These are phyloP conservation scores for Tricholauxania praeusta DNA, from an alignment of 2,888 invertebrate species.

Conservation along the genomic window DNA sequence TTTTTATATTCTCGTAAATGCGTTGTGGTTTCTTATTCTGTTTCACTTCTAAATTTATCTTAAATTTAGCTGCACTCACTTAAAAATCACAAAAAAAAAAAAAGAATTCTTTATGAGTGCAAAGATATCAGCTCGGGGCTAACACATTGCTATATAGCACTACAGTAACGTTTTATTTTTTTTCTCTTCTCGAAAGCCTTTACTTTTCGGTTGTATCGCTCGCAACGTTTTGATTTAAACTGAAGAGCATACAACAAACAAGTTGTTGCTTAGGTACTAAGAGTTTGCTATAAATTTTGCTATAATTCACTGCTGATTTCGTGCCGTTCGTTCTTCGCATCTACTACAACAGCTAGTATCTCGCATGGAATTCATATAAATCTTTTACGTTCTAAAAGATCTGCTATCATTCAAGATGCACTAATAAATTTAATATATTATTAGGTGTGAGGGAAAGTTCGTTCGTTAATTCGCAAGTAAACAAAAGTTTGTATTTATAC, in stretches of 20 bases:
- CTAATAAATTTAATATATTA: no score
- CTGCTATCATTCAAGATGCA: no score
- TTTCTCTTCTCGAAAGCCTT: background rate
- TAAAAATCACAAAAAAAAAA: slow-evolving; percentile 4
- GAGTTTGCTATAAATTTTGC: no score
- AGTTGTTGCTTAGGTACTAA: slow-evolving; percentile 22
- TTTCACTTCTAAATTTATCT: slow-evolving; percentile 32
- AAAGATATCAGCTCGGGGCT: slow-evolving; percentile 7
- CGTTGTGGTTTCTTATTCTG: background rate
- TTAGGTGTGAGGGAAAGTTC: no score
- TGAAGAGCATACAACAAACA: slow-evolving; percentile 23
- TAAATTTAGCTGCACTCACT: slow-evolving; percentile 23
- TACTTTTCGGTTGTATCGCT: slow-evolving; percentile 14
- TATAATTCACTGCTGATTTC: background rate
- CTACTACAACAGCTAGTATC: no score
- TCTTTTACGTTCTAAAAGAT: no score
- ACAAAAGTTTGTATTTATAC: no score
- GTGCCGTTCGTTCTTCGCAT: no score
- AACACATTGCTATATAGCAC: background rate
- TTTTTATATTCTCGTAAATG: no score
- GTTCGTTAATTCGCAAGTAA: no score
- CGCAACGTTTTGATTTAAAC: slow-evolving; percentile 26
- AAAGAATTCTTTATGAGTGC: background rate
- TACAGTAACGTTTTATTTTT: background rate
- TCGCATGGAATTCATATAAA: no score